Percentiles rank a stretch among this genome's conserved stretches.
These are phyloP conservation scores for Myripristis murdjan DNA, from an alignment of 2,797 vertebrate genomes.

Conservation along the genomic window DNA sequence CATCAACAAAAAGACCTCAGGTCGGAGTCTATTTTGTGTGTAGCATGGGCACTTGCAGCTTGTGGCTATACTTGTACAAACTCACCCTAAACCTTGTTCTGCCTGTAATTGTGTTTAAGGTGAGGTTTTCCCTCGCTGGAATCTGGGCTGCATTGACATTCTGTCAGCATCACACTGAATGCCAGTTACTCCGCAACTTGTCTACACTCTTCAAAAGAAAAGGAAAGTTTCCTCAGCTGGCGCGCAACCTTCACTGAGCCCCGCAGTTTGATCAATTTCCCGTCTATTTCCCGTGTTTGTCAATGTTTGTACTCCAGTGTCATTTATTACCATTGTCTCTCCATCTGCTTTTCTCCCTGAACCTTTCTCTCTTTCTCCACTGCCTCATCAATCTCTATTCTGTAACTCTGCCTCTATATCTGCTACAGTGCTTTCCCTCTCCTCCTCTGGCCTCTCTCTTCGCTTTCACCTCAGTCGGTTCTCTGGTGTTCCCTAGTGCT, in stretches of 20 bases:
- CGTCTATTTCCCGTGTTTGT: constrained; percentile 39
- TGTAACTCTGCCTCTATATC: constrained; percentile 53
- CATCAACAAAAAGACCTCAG: neutral
- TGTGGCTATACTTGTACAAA: constrained; percentile 1
- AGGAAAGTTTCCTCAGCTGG: constrained; percentile 1
- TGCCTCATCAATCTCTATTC: constrained; percentile 70
- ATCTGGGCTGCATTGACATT: constrained; percentile 34
- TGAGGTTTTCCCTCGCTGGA: neutral
- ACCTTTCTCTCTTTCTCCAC: constrained; percentile 21
- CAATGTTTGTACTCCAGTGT: constrained; percentile 32
- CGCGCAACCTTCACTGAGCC: constrained; percentile 29
- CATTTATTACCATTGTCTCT: constrained; percentile 45
- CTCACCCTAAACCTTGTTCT: neutral
- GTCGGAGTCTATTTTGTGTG: constrained; percentile 1
- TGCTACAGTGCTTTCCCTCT: constrained; percentile 34
- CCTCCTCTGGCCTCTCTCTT: constrained; percentile 35
- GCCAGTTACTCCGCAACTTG: constrained; percentile 24
- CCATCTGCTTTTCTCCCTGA: constrained; percentile 33
- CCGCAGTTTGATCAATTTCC: constrained; percentile 54
- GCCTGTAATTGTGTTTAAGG: constrained; percentile 22
- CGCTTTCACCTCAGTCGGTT: constrained; percentile 36
- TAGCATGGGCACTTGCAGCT: neutral
- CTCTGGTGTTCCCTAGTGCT: constrained; percentile 23
- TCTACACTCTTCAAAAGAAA: constrained; percentile 7
- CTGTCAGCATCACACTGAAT: constrained; percentile 29